Evolutionary conservation across 1,140 invertebrate genomes (phyloP), one percentile per base, ranked within the genome.

Genomic region (Macrotrachela quadricornifera): DNA sequence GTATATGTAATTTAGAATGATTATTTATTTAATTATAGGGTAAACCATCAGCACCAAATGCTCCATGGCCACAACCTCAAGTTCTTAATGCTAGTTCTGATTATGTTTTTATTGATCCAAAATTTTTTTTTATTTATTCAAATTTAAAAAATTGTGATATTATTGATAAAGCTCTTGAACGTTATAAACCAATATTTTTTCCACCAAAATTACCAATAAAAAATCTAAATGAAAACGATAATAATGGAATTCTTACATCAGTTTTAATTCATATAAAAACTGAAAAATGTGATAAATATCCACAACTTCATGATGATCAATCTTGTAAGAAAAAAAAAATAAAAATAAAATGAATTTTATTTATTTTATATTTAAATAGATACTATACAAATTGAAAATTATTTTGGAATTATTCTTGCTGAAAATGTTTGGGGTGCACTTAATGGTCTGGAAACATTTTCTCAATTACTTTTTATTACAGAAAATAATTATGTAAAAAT

Each of bases 381-480:
- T 42, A 14, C 2, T 42, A 14, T 42, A 4, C 2, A 3, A 42
- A 15, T 14, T 42, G 15, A 42, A 42, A 14, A 14, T 14, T 42
- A 2, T 15, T 14, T 6, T 15, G 41, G 41, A 42, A 15, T 4
- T 4, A 13, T 14, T 14, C 1, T 13, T 42, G 46, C 46, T 1
- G 14, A 18, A 13, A 54, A 39, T 42, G 71, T 83, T 55, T 86
- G 83, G 83, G 83, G 82, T 13, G 73, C 79, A 46, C 61, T 86
- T 16, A 67, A 80, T 59, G 83, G 81, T 0, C 64, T 85, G 40
- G 82, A 86, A 69, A 81, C 81, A 1, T 81, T 83, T 62, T 75
- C 76, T 1, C 82, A 86, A 59, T 62, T 82, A 1, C 63, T 80
- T 6, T 73, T 75, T 57, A 47, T 54, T 17, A 44, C n/a, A 15